phyloP scores from a whole-genome alignment of 2,888 invertebrate genomes.

The Lepidonotus clava region DNA sequence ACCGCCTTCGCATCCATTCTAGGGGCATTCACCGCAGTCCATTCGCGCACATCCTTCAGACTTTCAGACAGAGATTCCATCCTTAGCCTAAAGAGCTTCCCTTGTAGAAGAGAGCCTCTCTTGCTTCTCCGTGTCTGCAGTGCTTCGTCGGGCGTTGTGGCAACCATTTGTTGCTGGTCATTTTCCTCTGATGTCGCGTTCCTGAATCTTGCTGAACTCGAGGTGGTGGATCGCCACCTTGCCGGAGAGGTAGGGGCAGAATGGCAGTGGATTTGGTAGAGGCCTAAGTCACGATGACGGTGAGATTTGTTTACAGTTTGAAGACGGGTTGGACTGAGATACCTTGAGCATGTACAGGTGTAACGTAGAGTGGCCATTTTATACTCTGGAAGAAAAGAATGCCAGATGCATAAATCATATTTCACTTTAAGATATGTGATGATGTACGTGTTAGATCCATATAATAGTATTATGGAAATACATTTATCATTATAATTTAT shows the following conservation, averaged over 20 bases:
- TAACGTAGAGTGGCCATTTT: slow-evolving; percentile 24
- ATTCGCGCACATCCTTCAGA: not conserved
- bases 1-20: slow-evolving; percentile 48
- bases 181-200: not conserved
- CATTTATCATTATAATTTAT: not conserved
- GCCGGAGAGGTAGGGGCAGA: slow-evolving; percentile 20
- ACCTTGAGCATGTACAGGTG: slow-evolving; percentile 45
- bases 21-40: slow-evolving; percentile 10
- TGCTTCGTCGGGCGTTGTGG: not conserved
- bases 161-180: not conserved
- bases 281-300: not conserved
- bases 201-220: not conserved
- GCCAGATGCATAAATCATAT: not conserved
- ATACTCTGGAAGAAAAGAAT: not conserved
- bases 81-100: not conserved
- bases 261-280: not conserved
- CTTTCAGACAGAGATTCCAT: not conserved
- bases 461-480: not conserved
- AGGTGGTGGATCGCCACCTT: slow-evolving; percentile 11
- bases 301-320: not conserved
- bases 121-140: not conserved
- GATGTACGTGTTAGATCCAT: not conserved
- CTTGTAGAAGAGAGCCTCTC: not conserved
- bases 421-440: not conserved
- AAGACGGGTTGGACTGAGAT: slow-evolving; percentile 45